These are phyloP conservation scores for Stichopus horrens DNA, from an alignment of 53 echinoderm and acorn worm species.

Conservation along the genomic window DNA sequence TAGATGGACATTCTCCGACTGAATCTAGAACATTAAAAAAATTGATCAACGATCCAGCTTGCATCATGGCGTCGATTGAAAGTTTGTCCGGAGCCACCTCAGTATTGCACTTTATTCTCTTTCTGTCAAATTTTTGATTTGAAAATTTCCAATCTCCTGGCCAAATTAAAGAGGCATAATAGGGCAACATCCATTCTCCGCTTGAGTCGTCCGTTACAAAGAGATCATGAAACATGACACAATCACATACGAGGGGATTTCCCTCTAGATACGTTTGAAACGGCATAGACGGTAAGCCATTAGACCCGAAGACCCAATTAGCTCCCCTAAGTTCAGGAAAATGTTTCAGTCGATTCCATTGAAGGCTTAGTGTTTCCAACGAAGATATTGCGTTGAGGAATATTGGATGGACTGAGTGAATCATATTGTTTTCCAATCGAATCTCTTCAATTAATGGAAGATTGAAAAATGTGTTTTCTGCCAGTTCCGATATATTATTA, in stretches of 20 bases:
- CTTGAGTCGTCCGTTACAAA: not conserved
- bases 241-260: slow-evolving; percentile 20
- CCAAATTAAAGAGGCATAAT: slow-evolving; percentile 13
- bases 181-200: slow-evolving; percentile 1
- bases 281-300: not conserved
- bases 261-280: slow-evolving; percentile 7
- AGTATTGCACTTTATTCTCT: not conserved
- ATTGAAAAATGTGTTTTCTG: not conserved
- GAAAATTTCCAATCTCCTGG: slow-evolving; percentile 4
- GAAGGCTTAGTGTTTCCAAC: not conserved
- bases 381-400: not conserved
- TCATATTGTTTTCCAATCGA: not conserved
- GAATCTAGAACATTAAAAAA: not conserved
- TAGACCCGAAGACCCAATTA: slow-evolving; percentile 5
- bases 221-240: slow-evolving; percentile 19
- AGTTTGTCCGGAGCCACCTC: not conserved
- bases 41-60: not conserved
- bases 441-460: not conserved
- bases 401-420: not conserved
- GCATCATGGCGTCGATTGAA: not conserved
- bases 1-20: not conserved
- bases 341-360: not conserved
- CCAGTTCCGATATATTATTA: not conserved
- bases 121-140: slow-evolving; percentile 15
- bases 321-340: slow-evolving; percentile 10